phyloP scores from a whole-genome alignment of 1,140 invertebrate species.

The Drosophila bocki region DNA sequence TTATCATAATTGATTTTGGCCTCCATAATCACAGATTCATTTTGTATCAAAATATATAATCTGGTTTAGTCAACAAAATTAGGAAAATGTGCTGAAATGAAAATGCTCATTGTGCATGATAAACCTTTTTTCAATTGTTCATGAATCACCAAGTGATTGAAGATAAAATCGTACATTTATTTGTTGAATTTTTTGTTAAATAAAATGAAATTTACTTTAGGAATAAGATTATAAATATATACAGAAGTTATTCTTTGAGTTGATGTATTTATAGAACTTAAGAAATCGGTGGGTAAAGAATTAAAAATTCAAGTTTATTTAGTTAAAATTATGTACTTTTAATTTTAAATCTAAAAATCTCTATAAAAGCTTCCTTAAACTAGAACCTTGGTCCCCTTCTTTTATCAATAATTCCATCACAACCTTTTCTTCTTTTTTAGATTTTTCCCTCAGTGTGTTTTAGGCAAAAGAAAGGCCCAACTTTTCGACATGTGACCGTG shows the following conservation, averaged over 20 bases:
- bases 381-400: too few relatives aligned
- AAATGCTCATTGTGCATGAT: conserved; percentile 20
- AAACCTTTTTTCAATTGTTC: conserved; percentile 25
- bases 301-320: too few relatives aligned
- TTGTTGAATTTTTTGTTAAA: not conserved
- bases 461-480: conserved; percentile 30
- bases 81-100: conserved; percentile 12
- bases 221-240: not conserved
- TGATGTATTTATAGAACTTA: not conserved
- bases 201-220: too few relatives aligned
- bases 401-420: too few relatives aligned
- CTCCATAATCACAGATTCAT: conserved; percentile 2
- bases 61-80: conserved; percentile 8
- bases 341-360: too few relatives aligned
- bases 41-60: conserved; percentile 14
- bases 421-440: too few relatives aligned
- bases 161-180: not conserved
- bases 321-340: too few relatives aligned
- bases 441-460: conserved; percentile 22
- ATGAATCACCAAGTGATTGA: conserved; percentile 14
- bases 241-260: not conserved
- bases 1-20: conserved; percentile 21
- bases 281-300: too few relatives aligned
- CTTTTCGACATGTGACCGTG: conserved; percentile 39
- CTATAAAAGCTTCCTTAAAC: too few relatives aligned